These are phyloP conservation scores for Emydocephalus ijimae DNA, from an alignment of 2,113 vertebrate genomes.

Conservation along the genomic window DNA sequence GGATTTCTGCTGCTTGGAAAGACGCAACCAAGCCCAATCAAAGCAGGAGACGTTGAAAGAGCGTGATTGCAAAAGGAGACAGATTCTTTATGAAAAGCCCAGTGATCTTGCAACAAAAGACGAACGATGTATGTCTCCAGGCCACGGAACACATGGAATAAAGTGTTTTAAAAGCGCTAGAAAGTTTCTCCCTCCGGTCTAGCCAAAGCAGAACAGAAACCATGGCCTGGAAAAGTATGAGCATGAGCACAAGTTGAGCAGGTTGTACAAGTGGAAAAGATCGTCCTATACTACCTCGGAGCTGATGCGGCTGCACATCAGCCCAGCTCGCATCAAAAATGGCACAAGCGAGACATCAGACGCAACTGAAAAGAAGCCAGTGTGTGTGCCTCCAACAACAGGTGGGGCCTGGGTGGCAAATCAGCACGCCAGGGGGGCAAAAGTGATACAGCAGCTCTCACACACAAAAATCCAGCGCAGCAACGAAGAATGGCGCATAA, in stretches of 20 bases:
- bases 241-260: not conserved
- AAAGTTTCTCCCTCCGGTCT: constrained; percentile 1
- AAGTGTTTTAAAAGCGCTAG: not conserved
- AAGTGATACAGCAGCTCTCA: no score
- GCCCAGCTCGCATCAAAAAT: no score
- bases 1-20: not conserved
- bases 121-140: not conserved
- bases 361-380: not conserved
- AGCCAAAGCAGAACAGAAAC: not conserved
- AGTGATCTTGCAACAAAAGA: not conserved
- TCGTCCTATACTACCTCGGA: not conserved
- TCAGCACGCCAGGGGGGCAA: not conserved
- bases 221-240: not conserved
- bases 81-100: not conserved
- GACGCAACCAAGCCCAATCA: not conserved
- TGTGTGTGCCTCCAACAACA: not conserved
- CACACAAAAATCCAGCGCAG: not conserved
- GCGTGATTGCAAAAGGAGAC: not conserved
- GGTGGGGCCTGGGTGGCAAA: not conserved
- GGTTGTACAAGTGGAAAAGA: not conserved
- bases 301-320: not conserved
- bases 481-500: not conserved
- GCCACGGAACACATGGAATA: not conserved
- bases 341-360: not conserved
- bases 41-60: not conserved